A percentile compares a stretch with the other conserved stretches of the same genome.
phyloP scores from a whole-genome alignment of 2,888 invertebrate genomes.

The Nomada ruficornis region DNA sequence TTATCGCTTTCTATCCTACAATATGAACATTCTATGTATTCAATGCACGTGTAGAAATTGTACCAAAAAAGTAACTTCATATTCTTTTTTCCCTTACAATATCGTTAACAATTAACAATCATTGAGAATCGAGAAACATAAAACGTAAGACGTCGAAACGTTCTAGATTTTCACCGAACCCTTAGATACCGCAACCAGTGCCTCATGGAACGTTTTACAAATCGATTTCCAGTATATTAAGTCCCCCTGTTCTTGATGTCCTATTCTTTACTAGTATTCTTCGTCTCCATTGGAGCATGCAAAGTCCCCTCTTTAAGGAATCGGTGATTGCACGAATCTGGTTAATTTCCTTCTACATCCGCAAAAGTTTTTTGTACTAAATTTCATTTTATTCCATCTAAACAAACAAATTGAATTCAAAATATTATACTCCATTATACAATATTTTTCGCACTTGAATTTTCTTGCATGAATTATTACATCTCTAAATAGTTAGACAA shows the following conservation, averaged over 20 bases:
- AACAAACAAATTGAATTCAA: not conserved
- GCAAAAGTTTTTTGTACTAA: not conserved
- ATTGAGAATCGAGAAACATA: not conserved
- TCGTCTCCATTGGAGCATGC: slow-evolving; percentile 12
- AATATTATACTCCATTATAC: too few species aligned
- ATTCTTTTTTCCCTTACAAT: too few species aligned
- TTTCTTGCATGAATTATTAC: too few species aligned
- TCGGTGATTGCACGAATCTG: slow-evolving; percentile 16
- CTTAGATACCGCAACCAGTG: not conserved
- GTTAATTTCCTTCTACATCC: not conserved
- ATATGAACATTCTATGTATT: too few species aligned
- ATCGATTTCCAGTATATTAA: slow-evolving; percentile 32
- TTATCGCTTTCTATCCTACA: too few species aligned
- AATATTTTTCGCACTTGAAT: too few species aligned
- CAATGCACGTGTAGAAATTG: too few species aligned
- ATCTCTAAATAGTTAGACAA: too few species aligned
- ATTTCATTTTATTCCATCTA: not conserved
- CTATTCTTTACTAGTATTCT: slow-evolving; percentile 13
- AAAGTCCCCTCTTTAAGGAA: not conserved
- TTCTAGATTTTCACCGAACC: not conserved
- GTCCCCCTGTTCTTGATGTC: slow-evolving; percentile 19
- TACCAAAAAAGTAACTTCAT: too few species aligned
- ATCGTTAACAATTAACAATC: too few species aligned
- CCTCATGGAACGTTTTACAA: slow-evolving; percentile 16
- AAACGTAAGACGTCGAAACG: not conserved